Base-by-base conservation (phyloP, 2,888 invertebrate genomes). In the Metallyticus violacea region DNA sequence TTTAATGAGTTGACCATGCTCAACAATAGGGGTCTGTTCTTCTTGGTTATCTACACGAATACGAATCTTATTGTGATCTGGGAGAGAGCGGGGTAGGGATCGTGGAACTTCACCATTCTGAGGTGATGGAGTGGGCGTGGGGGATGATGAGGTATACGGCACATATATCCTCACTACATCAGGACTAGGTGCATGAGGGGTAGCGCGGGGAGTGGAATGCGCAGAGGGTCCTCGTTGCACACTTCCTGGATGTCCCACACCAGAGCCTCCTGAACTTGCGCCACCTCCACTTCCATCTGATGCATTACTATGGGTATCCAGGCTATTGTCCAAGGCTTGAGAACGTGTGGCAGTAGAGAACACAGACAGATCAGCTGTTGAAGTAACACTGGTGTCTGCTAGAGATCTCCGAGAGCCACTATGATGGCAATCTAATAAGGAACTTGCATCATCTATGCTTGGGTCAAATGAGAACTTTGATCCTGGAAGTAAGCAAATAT, bases 331-430 rank as follows among this genome's bases (percentile, higher is more conserved):
- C 86, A 95, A 94, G 79, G 94, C 95, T 90, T 96, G 96, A 15
- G 95, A 96, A 85, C 95, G 93, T 15, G 95, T 96, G 90, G 95
- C 94, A 87, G 93, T 93, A 6, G 91, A 91, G 92, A 97, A 96
- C 89, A 96, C 96, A 89, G 96, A 96, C 87, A 97, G 93, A 91
- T 97, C 96, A 0, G 97, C 96, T 0, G 97, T 97, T 85, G 96
- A 97, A 40, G 97, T 97, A 85, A 97, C 96, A 89, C 96, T 96
- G 27, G 97, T 97, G 91, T 96, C 97, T 26, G 97, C 96, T 88
- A 97, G 93, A 85, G 97, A 97, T 85, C 96, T 95, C 86, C 96
- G 93, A 26, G 96, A 97, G 29, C 96, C 96, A 87, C 94, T 93
- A 87, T 93, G 93, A 79, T 92, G 92, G 87, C 92, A 92, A 87